Evolutionary conservation across 2,888 invertebrate species (phyloP).

Genomic region (Andrena fulva): DNA sequence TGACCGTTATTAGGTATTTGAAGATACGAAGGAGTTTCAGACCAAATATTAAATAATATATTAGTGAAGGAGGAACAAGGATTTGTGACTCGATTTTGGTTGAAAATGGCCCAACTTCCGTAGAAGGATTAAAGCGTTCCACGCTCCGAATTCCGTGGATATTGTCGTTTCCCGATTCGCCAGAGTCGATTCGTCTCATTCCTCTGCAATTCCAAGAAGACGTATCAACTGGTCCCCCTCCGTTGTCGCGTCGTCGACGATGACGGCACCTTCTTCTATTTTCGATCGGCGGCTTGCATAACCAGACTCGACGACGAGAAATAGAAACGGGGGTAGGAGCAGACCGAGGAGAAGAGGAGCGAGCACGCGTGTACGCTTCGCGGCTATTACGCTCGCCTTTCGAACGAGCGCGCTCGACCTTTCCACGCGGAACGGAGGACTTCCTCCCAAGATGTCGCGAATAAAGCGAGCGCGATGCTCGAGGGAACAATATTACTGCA

Average conservation of each 20-base stretch:
- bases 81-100: too few species aligned
- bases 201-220: constrained; percentile 67
- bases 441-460: background rate
- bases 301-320: constrained; percentile 60
- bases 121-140: too few species aligned
- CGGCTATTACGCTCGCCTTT: constrained; percentile 28
- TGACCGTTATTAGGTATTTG: too few species aligned
- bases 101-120: too few species aligned
- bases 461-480: background rate
- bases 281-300: constrained; percentile 71
- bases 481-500: background rate
- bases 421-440: background rate
- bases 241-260: constrained; percentile 61
- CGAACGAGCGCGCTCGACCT: background rate
- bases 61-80: too few species aligned
- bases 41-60: too few species aligned
- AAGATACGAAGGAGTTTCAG: too few species aligned
- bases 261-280: constrained; percentile 71
- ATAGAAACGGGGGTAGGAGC: constrained; percentile 55
- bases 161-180: too few species aligned
- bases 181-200: constrained; percentile 44
- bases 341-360: constrained; percentile 30
- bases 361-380: constrained; percentile 24
- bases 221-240: constrained; percentile 59
- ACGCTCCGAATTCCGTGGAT: too few species aligned